Evolutionary conservation across 2,888 invertebrate species (phyloP).

Genomic region (Periphyllus acericola): DNA sequence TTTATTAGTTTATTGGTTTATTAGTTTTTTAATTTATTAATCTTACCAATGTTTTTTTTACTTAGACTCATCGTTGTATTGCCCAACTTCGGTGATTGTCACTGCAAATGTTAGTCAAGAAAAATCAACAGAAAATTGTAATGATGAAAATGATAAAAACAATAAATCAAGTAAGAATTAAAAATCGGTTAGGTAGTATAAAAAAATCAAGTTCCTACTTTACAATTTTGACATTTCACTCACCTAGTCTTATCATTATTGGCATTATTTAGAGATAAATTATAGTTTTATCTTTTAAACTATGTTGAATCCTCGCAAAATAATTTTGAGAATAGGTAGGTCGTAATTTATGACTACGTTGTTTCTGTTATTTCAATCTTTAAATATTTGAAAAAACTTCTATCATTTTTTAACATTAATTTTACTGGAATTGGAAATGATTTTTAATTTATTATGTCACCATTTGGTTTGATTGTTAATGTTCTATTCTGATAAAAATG

Average conservation of each 20-base stretch:
- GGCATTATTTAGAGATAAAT: neutral
- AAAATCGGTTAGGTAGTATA: neutral
- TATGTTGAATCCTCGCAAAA: too few species aligned
- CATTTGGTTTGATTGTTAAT: neutral
- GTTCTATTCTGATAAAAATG: neutral
- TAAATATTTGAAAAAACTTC: too few species aligned
- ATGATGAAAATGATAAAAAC: neutral
- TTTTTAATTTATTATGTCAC: neutral
- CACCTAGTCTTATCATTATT: neutral
- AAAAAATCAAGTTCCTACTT: neutral
- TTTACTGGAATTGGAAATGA: neutral
- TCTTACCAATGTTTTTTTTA: too few species aligned
- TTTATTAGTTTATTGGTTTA: too few species aligned
- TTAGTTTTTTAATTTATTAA: too few species aligned
- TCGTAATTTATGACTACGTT: neutral
- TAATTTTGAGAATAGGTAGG: too few species aligned
- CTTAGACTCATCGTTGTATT: slow-evolving; percentile 13
- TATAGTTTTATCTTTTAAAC: neutral
- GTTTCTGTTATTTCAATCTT: neutral
- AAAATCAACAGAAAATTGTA: slow-evolving; percentile 19
- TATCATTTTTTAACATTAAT: too few species aligned
- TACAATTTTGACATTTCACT: neutral
- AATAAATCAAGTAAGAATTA: slow-evolving; percentile 2
- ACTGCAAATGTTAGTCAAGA: slow-evolving; percentile 50
- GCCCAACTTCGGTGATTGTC: slow-evolving; percentile 47